Percentiles rank a stretch among this genome's conserved stretches.
Evolutionary conservation across 2,113 vertebrate species (phyloP).

Genomic region (Nicator chloris): DNA sequence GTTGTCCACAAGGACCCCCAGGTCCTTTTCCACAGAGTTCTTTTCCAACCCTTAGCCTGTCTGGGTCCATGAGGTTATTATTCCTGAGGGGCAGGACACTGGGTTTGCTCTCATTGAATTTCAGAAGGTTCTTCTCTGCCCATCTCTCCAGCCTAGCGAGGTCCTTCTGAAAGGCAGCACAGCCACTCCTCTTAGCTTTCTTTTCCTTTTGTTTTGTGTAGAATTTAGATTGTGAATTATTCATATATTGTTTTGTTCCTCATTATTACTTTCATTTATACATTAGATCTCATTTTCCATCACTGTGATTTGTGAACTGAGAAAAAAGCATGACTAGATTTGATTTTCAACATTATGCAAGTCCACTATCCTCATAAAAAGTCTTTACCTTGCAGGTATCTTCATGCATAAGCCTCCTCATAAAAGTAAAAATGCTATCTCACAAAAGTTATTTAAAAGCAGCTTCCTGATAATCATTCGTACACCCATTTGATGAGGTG

Average conservation of each 20-base stretch:
- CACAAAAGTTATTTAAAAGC: neutral
- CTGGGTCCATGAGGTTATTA: neutral
- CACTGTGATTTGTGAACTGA: neutral
- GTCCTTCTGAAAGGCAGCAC: neutral
- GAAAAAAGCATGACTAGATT: neutral
- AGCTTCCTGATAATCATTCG: neutral
- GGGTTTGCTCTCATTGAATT: neutral
- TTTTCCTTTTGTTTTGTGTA: neutral
- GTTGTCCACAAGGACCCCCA: neutral
- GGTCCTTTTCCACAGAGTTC: neutral
- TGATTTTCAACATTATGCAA: neutral
- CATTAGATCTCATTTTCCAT: neutral
- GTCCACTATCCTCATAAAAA: neutral
- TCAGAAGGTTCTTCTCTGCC: neutral
- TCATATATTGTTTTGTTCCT: neutral
- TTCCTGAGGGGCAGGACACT: neutral
- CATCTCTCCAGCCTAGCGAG: accelerated
- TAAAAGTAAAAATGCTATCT: neutral
- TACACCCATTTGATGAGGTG: neutral
- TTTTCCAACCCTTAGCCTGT: neutral
- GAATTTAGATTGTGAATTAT: neutral
- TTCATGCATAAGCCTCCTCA: neutral
- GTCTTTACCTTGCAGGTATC: neutral
- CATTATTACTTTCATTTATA: neutral
- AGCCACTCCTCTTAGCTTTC: neutral